Conservation (phyloP, 2,888 invertebrate genomes). For the Drosophila melanocephala region DNA sequence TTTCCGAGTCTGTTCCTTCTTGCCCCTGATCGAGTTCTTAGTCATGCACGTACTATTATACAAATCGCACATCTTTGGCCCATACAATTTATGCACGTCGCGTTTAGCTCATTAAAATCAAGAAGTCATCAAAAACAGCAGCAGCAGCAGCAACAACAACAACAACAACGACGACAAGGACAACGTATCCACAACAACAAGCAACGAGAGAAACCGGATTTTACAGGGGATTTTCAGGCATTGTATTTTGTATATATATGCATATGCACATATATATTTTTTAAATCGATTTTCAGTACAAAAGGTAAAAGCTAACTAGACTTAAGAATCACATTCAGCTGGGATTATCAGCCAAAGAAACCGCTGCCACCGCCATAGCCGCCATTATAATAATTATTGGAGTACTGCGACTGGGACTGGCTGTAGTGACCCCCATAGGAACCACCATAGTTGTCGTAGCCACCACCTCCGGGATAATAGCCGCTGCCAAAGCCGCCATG, state of each 20-base stretch:
- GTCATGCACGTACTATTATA: slow-evolving; percentile 51
- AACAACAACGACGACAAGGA: slow-evolving; percentile 51
- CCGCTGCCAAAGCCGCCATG: slow-evolving; percentile 58
- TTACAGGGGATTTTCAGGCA: slow-evolving; percentile 26
- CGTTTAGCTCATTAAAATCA: slow-evolving; percentile 60
- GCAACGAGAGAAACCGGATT: slow-evolving; percentile 70
- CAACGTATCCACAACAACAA: slow-evolving; percentile 41
- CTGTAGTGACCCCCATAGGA: slow-evolving; percentile 75
- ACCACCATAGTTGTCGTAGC: slow-evolving; percentile 68
- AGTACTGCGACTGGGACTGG: slow-evolving; percentile 72
- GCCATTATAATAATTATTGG: slow-evolving; percentile 73
- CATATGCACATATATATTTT: background rate
- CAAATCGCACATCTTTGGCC: slow-evolving; percentile 58
- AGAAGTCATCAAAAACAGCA: slow-evolving; percentile 14
- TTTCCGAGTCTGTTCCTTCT: slow-evolving; percentile 13
- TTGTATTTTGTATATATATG: slow-evolving; percentile 11
- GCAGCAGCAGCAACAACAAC: background rate
- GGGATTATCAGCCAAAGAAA: slow-evolving; percentile 57
- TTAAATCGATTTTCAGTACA: slow-evolving; percentile 40
- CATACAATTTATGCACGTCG: slow-evolving; percentile 75
- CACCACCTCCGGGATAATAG: slow-evolving; percentile 62
- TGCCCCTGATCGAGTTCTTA: slow-evolving; percentile 37
- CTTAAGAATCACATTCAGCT: slow-evolving; percentile 42
- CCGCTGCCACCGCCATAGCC: slow-evolving; percentile 68
- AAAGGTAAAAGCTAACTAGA: slow-evolving; percentile 48